A percentile compares a stretch with the other conserved stretches of the same genome.
Conservation (phyloP, 2,888 invertebrate genomes). For the Crossocerus cetratus region DNA sequence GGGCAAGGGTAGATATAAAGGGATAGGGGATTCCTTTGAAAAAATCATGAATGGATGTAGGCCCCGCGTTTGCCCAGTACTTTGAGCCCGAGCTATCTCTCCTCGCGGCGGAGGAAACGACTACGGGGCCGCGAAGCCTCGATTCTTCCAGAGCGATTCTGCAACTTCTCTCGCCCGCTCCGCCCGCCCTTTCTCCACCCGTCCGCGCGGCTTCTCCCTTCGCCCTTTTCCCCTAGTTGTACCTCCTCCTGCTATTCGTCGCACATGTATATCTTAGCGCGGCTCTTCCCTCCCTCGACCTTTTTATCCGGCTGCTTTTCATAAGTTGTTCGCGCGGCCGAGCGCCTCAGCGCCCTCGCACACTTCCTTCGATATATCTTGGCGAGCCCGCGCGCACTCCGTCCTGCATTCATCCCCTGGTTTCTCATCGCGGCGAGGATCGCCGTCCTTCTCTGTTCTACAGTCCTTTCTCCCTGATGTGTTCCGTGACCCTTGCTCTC, state of each 20-base stretch:
- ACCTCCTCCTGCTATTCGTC: background rate
- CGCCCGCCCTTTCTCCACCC: background rate
- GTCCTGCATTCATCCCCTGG: background rate
- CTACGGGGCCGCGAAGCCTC: slow-evolving; percentile 48
- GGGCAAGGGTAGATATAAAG: slow-evolving; percentile 45
- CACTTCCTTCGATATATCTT: too few species aligned
- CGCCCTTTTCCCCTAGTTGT: slow-evolving; percentile 14
- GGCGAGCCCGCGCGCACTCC: background rate
- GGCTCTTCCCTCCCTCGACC: background rate
- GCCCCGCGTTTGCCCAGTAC: slow-evolving; percentile 52
- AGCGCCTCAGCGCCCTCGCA: slow-evolving; percentile 38
- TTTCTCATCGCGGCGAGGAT: slow-evolving; percentile 12
- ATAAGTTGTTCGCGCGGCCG: too few species aligned
- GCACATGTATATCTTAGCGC: slow-evolving; percentile 5
- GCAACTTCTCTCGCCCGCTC: slow-evolving; percentile 6
- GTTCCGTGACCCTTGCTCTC: background rate
- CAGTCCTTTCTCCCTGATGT: background rate
- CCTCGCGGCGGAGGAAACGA: slow-evolving; percentile 46
- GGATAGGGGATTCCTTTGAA: slow-evolving; percentile 56
- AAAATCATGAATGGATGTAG: slow-evolving; percentile 66
- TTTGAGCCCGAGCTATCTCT: slow-evolving; percentile 44
- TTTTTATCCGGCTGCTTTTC: background rate
- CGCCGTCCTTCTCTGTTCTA: slow-evolving; percentile 17
- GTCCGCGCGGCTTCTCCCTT: background rate
- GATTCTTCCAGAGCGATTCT: slow-evolving; percentile 46